Conservation (phyloP, 1,140 invertebrate species). For the Ceratina japonica region DNA sequence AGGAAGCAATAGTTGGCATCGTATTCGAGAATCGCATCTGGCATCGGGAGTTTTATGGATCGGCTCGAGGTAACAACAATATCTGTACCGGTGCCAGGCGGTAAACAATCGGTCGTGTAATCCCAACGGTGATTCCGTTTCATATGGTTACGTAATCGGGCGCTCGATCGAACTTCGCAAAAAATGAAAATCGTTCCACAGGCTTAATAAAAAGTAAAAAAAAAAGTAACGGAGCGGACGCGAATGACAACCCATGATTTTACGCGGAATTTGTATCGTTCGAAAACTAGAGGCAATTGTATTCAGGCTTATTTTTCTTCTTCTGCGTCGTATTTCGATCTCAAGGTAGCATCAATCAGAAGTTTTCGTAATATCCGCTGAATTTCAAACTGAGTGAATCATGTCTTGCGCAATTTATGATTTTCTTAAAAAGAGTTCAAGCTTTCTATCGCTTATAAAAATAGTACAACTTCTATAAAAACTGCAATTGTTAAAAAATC, state of each 20-base stretch:
- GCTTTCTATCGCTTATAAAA: no score
- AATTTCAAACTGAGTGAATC: no score
- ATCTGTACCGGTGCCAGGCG: slow-evolving; percentile 11
- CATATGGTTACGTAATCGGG: slow-evolving; percentile 1
- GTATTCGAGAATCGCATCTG: background rate
- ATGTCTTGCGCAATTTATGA: no score
- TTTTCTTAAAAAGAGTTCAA: no score
- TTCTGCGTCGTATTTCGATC: no score
- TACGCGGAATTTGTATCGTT: background rate
- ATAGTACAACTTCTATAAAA: no score
- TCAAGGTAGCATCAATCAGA: no score
- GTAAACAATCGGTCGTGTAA: slow-evolving; percentile 15
- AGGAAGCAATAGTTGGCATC: slow-evolving; percentile 19
- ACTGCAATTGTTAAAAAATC: no score
- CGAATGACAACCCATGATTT: background rate
- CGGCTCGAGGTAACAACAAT: background rate
- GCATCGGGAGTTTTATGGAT: slow-evolving; percentile 4
- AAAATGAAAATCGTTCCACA: slow-evolving; percentile 15
- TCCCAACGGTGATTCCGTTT: slow-evolving; percentile 1
- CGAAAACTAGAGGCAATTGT: no score
- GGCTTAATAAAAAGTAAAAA: no score
- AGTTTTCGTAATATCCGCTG: no score
- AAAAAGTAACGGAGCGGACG: background rate
- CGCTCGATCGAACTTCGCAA: background rate
- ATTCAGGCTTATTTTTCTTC: no score